phyloP scores from a whole-genome alignment of 2,797 vertebrate species.

The Pseudochirops corinnae region DNA sequence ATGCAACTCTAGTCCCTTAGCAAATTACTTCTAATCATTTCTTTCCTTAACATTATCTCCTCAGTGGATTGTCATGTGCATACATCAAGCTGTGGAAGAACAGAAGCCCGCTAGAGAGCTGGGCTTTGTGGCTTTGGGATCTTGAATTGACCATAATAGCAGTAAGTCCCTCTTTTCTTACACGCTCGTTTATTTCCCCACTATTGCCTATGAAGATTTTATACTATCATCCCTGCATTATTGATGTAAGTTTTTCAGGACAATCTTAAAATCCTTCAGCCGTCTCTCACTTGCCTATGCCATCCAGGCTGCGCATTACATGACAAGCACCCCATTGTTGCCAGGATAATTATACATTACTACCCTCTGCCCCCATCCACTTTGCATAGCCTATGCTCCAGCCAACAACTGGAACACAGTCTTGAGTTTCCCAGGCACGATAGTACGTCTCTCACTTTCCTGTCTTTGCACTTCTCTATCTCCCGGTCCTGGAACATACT shows the following conservation, averaged over 20 bases:
- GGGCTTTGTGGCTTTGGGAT: not conserved
- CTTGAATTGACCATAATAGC: constrained; percentile 9
- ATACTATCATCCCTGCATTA: constrained; percentile 9
- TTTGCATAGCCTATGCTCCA: not conserved
- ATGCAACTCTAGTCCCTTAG: constrained; percentile 78
- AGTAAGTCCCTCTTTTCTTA: constrained; percentile 9
- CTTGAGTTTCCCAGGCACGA: not conserved
- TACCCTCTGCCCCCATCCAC: not conserved
- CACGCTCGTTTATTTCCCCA: constrained; percentile 30
- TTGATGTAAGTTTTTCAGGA: not conserved
- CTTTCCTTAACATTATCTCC: constrained; percentile 80
- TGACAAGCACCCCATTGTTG: not conserved
- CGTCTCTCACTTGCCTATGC: not conserved
- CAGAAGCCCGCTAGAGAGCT: constrained; percentile 51
- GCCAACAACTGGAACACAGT: not conserved
- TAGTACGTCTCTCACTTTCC: not conserved
- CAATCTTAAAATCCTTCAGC: not conserved
- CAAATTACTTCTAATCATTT: constrained; percentile 88
- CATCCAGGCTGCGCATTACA: not conserved
- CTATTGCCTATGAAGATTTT: constrained; percentile 30
- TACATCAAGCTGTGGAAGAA: constrained; percentile 53
- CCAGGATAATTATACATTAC: not conserved
- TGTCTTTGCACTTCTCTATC: not conserved
- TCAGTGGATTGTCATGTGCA: constrained; percentile 68
- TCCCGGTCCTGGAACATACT: not conserved